A percentile compares a stretch with the other conserved stretches of the same genome.
phyloP scores from a whole-genome alignment of 2,113 vertebrate species.

The Sialia sialis region DNA sequence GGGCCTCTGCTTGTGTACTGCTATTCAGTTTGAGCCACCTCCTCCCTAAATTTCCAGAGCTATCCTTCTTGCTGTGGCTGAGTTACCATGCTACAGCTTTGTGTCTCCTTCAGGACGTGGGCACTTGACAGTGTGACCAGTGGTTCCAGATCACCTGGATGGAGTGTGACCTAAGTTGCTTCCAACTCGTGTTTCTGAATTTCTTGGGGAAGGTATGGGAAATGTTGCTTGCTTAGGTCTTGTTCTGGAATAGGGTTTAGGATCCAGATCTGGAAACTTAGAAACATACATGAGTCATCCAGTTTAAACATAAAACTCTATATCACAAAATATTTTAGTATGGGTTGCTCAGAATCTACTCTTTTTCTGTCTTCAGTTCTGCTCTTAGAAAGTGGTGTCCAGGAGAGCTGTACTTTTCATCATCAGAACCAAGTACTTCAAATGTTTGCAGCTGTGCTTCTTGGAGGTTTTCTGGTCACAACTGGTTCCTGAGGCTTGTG shows the following conservation, averaged over 20 bases:
- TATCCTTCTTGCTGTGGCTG: neutral
- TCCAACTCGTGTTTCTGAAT: neutral
- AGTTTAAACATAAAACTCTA: neutral
- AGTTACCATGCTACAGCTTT: neutral
- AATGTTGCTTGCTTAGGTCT: neutral
- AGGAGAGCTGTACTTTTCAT: neutral
- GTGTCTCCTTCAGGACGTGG: neutral
- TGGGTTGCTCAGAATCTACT: neutral
- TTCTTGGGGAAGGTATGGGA: neutral
- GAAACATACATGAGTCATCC: rapidly evolving
- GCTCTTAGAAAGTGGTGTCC: neutral
- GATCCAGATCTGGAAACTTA: neutral
- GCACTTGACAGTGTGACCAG: neutral
- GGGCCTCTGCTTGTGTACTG: neutral
- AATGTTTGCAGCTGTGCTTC: constrained; percentile 3
- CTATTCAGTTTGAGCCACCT: neutral
- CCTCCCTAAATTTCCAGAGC: neutral
- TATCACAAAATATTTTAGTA: neutral
- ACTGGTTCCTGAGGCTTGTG: neutral
- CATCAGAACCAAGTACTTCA: neutral
- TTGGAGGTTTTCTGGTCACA: neutral
- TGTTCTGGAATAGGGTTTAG: neutral
- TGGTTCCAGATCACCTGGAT: neutral
- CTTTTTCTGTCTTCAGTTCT: neutral
- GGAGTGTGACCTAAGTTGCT: neutral